phyloP scores from a whole-genome alignment of 2,888 invertebrate genomes.

The Caenorhabditis drosophilae region DNA sequence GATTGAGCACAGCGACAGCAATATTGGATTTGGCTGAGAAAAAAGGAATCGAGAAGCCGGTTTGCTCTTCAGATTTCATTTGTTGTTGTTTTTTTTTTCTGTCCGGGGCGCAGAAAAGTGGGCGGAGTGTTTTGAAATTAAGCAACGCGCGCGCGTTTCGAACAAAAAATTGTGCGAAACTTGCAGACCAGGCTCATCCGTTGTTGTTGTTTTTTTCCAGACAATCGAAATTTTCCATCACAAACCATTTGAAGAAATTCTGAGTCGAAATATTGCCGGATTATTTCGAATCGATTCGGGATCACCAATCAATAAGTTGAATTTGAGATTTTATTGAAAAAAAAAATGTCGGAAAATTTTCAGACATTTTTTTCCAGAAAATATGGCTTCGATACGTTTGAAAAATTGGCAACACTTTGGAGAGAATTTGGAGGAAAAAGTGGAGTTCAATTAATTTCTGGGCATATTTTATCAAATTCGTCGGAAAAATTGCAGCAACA shows the following conservation, averaged over 20 bases:
- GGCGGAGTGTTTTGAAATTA: too few relatives aligned
- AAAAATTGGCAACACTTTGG: slow-evolving; percentile 41
- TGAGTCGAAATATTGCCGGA: slow-evolving; percentile 63
- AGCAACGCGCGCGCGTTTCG: too few relatives aligned
- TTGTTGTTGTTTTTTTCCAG: slow-evolving; percentile 9
- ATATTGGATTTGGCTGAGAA: slow-evolving; percentile 44
- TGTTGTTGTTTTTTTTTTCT: too few relatives aligned
- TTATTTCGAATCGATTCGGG: slow-evolving; percentile 60
- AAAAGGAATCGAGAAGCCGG: slow-evolving; percentile 7
- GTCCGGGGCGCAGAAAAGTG: too few relatives aligned
- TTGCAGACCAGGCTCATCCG: too few relatives aligned
- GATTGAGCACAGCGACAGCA: slow-evolving; percentile 59
- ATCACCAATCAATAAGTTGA: slow-evolving; percentile 33
- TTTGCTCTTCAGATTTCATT: too few relatives aligned
- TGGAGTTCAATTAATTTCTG: slow-evolving; percentile 52
- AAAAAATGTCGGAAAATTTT: too few relatives aligned
- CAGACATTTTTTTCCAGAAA: slow-evolving; percentile 13
- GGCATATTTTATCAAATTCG: slow-evolving; percentile 46
- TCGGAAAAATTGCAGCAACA: slow-evolving; percentile 33
- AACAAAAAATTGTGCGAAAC: too few relatives aligned
- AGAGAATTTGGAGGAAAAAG: slow-evolving; percentile 38
- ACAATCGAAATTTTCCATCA: slow-evolving; percentile 57
- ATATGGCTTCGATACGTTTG: slow-evolving; percentile 48
- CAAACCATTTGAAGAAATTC: slow-evolving; percentile 54
- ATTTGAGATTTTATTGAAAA: not conserved